These are phyloP conservation scores for Sebastes kiyomatsui DNA, from an alignment of 2,797 vertebrate genomes.

Conservation along the genomic window DNA sequence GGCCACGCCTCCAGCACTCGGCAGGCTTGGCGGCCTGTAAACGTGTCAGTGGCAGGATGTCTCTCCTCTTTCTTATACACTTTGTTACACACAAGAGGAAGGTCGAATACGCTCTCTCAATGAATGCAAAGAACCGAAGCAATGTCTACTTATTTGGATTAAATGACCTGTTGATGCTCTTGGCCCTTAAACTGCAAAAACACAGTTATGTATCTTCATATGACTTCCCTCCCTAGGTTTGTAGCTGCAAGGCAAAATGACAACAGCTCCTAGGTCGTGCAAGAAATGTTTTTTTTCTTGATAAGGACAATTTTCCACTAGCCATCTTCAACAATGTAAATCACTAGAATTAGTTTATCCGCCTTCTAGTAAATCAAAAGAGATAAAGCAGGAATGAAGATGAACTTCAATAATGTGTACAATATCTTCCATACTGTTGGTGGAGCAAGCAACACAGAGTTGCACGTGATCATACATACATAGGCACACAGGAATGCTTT, in stretches of 20 bases:
- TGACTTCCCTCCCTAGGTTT: not conserved
- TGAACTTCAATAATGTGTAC: conserved; percentile 53
- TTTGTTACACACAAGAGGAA: conserved; percentile 23
- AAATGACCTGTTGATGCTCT: conserved; percentile 5
- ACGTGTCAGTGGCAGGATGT: conserved; percentile 81
- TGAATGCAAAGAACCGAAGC: conserved; percentile 6
- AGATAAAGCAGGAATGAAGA: conserved; percentile 59
- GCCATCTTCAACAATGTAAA: not conserved
- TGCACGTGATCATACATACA: conserved; percentile 55
- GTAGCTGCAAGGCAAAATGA: not conserved
- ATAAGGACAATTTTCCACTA: not conserved
- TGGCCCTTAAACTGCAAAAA: not conserved
- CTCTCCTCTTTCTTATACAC: conserved; percentile 43
- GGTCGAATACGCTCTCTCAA: conserved; percentile 11
- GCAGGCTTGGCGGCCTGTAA: conserved; percentile 64
- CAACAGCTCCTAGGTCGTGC: conserved; percentile 2
- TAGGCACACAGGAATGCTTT: conserved; percentile 63
- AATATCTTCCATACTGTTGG: conserved; percentile 54
- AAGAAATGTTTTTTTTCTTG: conserved; percentile 6
- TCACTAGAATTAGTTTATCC: conserved; percentile 4
- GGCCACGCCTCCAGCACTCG: conserved; percentile 73
- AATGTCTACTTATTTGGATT: conserved; percentile 9
- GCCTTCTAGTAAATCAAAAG: conserved; percentile 11
- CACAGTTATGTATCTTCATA: not conserved
- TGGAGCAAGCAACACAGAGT: conserved; percentile 34